Evolutionary conservation across 1,140 invertebrate genomes (phyloP), one percentile per base, ranked within the genome.

Genomic region (Drosophila subobscura): DNA sequence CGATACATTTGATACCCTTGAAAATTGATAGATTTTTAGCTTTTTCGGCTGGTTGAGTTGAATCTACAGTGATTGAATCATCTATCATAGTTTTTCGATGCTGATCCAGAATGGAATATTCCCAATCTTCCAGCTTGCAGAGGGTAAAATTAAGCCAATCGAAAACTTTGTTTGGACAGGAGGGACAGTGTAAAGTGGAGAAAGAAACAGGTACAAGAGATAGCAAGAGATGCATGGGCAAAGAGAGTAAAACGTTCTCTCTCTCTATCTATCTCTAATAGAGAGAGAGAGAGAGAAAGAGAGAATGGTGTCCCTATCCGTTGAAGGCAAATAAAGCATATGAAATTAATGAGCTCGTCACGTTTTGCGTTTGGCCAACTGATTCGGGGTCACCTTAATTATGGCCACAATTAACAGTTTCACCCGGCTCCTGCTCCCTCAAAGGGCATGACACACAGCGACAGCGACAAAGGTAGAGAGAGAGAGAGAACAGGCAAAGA

Each of bases 401-500:
- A 85, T 85, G 81, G 83, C 66, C 83, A 88, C 81, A 86, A 85
- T 85, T 85, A 85, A 81, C 78, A 88, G 81, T 83, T 67, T 73
- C 80, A 74, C 45, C 71, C 27, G 44, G 16, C 6, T 23, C 41
- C 37, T 5, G 16, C 16, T 52, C 50, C 29, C 40, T 45, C 41
- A n/a, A 46, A 20, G 8, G 16, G 33, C 33, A 12, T 37, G 33
- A 10, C 33, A 37, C 25, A 33, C 52, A 14, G 50, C 10, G n/a
- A 41, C 33, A 16, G 20, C 1, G 16, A 10, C 1, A 47, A n/a
- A 7, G 12, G n/a, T 0, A 25, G 37, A 10, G 8, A 29, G 5
- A 27, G 49, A 40, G 12, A 47, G 1, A 37, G 16, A 41, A 22
- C 12, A 52, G 16, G 7, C 3, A 33, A 7, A 16, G 5, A 22